phyloP scores from a whole-genome alignment of 2,888 invertebrate species.

The Pachliopta kotzebuea region DNA sequence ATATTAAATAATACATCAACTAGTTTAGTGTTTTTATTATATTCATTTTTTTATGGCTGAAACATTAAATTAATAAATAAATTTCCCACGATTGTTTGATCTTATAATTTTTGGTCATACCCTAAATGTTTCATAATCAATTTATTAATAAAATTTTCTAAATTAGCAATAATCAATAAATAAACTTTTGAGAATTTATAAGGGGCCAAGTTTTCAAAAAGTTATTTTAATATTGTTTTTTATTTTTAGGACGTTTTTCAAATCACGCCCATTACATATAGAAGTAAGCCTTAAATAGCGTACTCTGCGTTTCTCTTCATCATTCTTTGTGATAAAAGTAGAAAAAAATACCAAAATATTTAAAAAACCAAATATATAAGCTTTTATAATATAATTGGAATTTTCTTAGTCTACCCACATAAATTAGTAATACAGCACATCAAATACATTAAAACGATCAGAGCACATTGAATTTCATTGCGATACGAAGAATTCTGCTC shows the following conservation, averaged over 20 bases:
- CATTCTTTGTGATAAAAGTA: background rate
- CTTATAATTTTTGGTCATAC: no score
- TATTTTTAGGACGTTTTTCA: background rate
- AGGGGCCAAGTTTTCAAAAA: no score
- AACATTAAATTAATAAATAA: no score
- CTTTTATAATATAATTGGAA: background rate
- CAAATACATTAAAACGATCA: constrained; percentile 43
- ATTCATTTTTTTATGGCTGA: no score
- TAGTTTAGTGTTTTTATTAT: no score
- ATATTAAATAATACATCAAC: no score
- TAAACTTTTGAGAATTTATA: no score
- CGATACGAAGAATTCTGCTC: constrained; percentile 50
- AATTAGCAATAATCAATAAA: no score
- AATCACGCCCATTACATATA: background rate
- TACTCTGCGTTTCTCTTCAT: background rate
- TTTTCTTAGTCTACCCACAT: background rate
- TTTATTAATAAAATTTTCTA: no score
- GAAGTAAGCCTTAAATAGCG: background rate
- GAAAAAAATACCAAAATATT: background rate
- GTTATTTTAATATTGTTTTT: background rate
- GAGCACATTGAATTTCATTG: constrained; percentile 40
- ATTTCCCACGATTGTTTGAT: no score
- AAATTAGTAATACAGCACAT: constrained; percentile 32
- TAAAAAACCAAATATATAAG: background rate
- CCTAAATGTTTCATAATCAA: no score